Conservation (phyloP, 1,140 invertebrate species). For the Caenorhabditis briggsae region DNA sequence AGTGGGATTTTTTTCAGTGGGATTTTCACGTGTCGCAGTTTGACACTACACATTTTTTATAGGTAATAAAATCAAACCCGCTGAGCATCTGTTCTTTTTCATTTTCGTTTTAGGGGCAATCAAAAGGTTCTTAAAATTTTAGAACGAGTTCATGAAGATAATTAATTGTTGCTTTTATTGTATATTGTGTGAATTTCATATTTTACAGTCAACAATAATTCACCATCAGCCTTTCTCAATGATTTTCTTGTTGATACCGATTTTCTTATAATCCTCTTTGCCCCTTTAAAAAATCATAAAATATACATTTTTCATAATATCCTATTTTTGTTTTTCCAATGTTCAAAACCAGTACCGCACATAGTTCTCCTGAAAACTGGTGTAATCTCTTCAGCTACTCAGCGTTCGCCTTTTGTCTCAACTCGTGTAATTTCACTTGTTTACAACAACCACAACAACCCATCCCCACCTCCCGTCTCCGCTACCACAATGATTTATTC, state of each 20-base stretch:
- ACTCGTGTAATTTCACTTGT: conserved; percentile 46
- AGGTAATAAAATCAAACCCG: not conserved
- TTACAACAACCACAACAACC: not conserved
- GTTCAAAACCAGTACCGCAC: not conserved
- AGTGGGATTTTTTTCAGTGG: not conserved
- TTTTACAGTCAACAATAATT: no score
- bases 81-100: no score
- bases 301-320: not conserved
- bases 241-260: no score
- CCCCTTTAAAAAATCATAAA: not conserved
- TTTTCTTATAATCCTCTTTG: no score
- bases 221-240: no score
- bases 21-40: conserved; percentile 5
- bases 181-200: no score
- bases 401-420: not conserved
- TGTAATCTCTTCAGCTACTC: conserved; percentile 15
- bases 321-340: conserved; percentile 13
- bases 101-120: no score
- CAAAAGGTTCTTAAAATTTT: no score
- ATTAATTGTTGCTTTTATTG: no score
- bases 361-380: conserved; percentile 25
- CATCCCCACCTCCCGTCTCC: no score
- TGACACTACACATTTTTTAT: not conserved
- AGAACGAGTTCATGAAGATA: no score
- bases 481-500: conserved; percentile 33